phyloP scores from a whole-genome alignment of 2,113 vertebrate species.

The Oryzias celebensis region DNA sequence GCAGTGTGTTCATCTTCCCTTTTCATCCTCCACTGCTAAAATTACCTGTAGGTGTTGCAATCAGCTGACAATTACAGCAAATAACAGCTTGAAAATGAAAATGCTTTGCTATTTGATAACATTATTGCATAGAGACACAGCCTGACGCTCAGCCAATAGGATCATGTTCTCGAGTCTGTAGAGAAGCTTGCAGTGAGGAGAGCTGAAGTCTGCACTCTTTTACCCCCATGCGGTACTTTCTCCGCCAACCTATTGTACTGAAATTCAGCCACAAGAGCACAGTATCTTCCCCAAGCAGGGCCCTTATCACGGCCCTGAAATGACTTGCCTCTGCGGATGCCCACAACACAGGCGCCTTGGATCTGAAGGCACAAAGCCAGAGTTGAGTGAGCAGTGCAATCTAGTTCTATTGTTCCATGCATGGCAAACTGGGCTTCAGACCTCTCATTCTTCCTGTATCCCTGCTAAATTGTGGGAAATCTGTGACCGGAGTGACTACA shows the following conservation, averaged over 20 bases:
- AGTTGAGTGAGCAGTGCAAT: constrained; percentile 66
- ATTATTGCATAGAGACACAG: not conserved
- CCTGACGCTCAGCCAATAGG: constrained; percentile 21
- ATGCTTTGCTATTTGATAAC: constrained; percentile 17
- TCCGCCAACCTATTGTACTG: constrained; percentile 60
- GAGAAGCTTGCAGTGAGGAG: not conserved
- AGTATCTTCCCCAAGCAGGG: constrained; percentile 57
- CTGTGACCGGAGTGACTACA: constrained; percentile 20
- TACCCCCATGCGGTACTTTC: constrained; percentile 50
- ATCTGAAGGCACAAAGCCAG: constrained; percentile 50
- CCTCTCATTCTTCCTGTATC: constrained; percentile 27
- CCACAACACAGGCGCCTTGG: constrained; percentile 62
- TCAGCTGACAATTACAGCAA: constrained; percentile 35
- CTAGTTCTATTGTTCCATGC: constrained; percentile 64
- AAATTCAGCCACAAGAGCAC: constrained; percentile 67
- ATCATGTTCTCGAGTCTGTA: constrained; percentile 10
- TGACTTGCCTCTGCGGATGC: constrained; percentile 73
- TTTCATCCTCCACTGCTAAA: constrained; percentile 10
- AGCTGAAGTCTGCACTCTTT: constrained; percentile 26
- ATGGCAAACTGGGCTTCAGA: constrained; percentile 40
- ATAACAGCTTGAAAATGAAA: constrained; percentile 15
- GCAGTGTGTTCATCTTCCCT: constrained; percentile 4
- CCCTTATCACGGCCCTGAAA: constrained; percentile 75
- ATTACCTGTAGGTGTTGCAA: constrained; percentile 29
- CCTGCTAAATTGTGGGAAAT: constrained; percentile 25